phyloP scores from a whole-genome alignment of 2,797 vertebrate species.

The Clamator glandarius region DNA sequence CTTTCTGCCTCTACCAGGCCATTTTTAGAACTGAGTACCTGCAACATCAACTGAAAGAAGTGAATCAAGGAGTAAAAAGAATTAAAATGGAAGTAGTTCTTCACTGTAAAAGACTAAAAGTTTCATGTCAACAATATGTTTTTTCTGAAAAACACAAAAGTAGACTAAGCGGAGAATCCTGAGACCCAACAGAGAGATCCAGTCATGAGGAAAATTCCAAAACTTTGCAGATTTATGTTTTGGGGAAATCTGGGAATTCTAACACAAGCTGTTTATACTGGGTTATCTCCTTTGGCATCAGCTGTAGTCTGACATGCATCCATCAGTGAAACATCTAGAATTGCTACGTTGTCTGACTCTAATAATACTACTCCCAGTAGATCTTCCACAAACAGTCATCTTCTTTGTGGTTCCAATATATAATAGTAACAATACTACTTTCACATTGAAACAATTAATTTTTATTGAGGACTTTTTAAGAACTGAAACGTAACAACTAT shows the following conservation, averaged over 20 bases:
- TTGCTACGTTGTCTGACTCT: neutral
- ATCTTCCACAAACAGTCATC: neutral
- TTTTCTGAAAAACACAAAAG: neutral
- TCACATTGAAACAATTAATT: neutral
- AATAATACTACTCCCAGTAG: slow-evolving; percentile 11
- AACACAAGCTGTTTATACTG: neutral
- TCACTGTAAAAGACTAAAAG: neutral
- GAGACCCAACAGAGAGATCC: neutral
- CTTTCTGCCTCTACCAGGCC: neutral
- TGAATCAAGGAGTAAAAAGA: neutral
- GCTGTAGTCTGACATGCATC: slow-evolving; percentile 1
- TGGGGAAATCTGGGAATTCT: neutral
- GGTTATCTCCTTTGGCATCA: slow-evolving; percentile 34
- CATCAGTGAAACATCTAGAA: slow-evolving; percentile 24
- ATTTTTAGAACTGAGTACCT: neutral
- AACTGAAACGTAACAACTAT: neutral
- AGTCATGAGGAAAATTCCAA: slow-evolving; percentile 5
- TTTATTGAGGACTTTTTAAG: neutral
- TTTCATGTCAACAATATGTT: neutral
- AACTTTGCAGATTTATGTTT: neutral
- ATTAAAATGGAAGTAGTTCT: neutral
- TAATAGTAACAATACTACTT: neutral
- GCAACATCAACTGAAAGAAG: neutral
- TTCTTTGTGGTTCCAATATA: neutral
- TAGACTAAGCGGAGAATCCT: neutral